Percentiles rank a stretch among this genome's conserved stretches.
Evolutionary conservation across 2,797 vertebrate genomes (phyloP).

Genomic region (Spinus olivaceus): DNA sequence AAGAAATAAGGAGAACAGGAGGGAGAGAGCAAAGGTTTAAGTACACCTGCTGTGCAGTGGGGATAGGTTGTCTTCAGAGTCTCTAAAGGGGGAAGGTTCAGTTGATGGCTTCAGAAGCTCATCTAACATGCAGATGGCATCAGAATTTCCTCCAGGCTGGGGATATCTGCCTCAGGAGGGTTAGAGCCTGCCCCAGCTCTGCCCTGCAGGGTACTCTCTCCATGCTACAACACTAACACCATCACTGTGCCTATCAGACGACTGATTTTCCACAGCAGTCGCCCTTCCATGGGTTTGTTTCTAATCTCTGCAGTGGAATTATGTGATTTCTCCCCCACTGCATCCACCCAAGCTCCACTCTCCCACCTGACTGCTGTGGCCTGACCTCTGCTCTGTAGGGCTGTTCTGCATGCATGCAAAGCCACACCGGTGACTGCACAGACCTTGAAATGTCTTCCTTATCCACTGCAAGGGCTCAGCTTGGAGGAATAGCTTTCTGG

Average conservation of each 20-base stretch:
- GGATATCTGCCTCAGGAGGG: not conserved
- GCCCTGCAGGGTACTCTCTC: not conserved
- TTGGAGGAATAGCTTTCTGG: not conserved
- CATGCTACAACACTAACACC: not conserved
- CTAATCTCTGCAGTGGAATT: slow-evolving; percentile 21
- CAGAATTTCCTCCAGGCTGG: not conserved
- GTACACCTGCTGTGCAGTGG: not conserved
- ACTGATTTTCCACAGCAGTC: not conserved
- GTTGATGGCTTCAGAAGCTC: not conserved
- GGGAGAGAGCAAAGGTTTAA: not conserved
- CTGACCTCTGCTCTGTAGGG: not conserved
- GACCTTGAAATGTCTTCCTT: not conserved
- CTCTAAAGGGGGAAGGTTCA: not conserved
- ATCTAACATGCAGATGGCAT: not conserved
- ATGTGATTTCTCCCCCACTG: not conserved
- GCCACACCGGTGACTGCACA: not conserved
- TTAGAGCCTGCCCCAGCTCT: not conserved
- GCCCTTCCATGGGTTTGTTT: not conserved
- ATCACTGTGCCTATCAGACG: not conserved
- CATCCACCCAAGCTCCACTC: not conserved
- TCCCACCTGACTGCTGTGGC: not conserved
- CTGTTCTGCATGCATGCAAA: not conserved
- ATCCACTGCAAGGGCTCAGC: not conserved
- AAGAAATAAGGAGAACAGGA: not conserved
- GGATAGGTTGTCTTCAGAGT: not conserved